Conservation (phyloP, 2,113 vertebrate genomes). For the Triplophysa rosa region DNA sequence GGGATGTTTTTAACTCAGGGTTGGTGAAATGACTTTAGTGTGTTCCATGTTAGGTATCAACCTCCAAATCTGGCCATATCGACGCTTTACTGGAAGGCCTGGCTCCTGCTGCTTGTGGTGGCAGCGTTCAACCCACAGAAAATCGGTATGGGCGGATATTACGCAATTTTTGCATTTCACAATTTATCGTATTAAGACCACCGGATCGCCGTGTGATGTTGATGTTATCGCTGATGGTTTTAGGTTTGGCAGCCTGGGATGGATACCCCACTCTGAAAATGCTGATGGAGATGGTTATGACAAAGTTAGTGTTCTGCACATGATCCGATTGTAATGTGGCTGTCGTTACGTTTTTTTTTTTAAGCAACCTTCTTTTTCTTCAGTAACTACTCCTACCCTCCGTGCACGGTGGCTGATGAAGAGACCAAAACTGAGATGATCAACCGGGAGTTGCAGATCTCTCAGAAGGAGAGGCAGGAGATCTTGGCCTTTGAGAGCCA, state of each 20-base stretch:
- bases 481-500: constrained; percentile 98
- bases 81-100: constrained; percentile 96
- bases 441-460: constrained; percentile 89
- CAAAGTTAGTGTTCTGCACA: constrained; percentile 79
- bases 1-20: constrained; percentile 24
- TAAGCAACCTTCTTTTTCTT: background rate
- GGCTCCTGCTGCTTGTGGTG: constrained; percentile 93
- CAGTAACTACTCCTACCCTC: constrained; percentile 94
- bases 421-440: constrained; percentile 95
- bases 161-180: background rate
- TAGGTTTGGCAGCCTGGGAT: constrained; percentile 95
- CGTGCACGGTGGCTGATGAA: constrained; percentile 92
- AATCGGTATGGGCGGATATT: constrained; percentile 79
- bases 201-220: background rate
- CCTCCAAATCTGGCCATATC: constrained; percentile 96
- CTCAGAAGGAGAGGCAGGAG: constrained; percentile 95
- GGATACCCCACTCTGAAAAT: constrained; percentile 96
- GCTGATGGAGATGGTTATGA: constrained; percentile 99
- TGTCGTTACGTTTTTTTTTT: background rate
- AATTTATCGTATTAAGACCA: background rate
- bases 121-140: constrained; percentile 97
- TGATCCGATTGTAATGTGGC: background rate
- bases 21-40: constrained; percentile 12
- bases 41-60: constrained; percentile 81
- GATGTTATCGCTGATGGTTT: constrained; percentile 17